A percentile compares a stretch with the other conserved stretches of the same genome.
Evolutionary conservation across 2,888 invertebrate species (phyloP).

Genomic region (Cerastis leucographa): DNA sequence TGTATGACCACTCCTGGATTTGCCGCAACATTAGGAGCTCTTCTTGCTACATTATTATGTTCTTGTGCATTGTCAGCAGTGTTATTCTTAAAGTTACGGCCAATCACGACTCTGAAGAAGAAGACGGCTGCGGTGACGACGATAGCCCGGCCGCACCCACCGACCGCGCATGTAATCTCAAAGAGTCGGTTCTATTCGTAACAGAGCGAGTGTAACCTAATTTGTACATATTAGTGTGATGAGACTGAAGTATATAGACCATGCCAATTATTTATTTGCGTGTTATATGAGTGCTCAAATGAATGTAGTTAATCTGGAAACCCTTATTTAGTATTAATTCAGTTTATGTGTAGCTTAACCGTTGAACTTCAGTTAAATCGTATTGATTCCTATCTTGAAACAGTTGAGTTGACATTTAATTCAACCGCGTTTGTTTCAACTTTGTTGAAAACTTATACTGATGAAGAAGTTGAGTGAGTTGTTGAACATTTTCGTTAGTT

Average conservation of each 20-base stretch:
- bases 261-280: constrained; percentile 85
- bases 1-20: constrained; percentile 99
- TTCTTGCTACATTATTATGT: constrained; percentile 95
- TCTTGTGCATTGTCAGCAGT: constrained; percentile 97
- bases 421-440: constrained; percentile 45
- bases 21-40: constrained; percentile 95
- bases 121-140: constrained; percentile 89
- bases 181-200: constrained; percentile 93
- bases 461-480: constrained; percentile 54
- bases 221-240: constrained; percentile 90
- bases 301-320: constrained; percentile 69
- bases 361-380: constrained; percentile 75
- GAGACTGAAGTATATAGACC: constrained; percentile 89
- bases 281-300: constrained; percentile 83
- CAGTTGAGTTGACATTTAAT: constrained; percentile 66
- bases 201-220: constrained; percentile 83
- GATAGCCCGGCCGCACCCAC: constrained; percentile 86
- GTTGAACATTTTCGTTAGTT: constrained; percentile 55
- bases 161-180: constrained; percentile 87
- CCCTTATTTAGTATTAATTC: constrained; percentile 67
- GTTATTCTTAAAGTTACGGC: constrained; percentile 95
- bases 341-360: constrained; percentile 64
- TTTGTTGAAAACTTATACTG: constrained; percentile 46
- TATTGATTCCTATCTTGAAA: constrained; percentile 72
- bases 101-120: constrained; percentile 91